Percentiles rank a stretch among this genome's conserved stretches.
Conservation (phyloP, 64 coral and sea anemone genomes). For the Platygyra sinensis region DNA sequence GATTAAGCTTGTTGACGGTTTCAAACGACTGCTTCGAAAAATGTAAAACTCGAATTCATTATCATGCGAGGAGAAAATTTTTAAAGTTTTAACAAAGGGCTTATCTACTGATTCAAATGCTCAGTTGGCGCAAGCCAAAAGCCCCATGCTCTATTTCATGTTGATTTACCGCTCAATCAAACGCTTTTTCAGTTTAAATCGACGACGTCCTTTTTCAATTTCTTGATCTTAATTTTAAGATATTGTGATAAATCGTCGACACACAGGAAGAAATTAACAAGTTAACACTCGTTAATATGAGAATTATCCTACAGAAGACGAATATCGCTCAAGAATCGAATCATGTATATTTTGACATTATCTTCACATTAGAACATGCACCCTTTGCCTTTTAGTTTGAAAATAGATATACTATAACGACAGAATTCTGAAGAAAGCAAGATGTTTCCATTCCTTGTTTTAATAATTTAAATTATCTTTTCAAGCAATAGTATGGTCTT, state of each 20-base stretch:
- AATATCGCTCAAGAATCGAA: neutral
- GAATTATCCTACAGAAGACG: neutral
- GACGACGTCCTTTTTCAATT: neutral
- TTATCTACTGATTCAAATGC: neutral
- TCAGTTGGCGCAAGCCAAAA: neutral
- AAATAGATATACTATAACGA: neutral
- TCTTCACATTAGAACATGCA: neutral
- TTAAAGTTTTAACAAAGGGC: neutral
- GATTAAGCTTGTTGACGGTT: neutral
- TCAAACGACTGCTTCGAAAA: neutral
- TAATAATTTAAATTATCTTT: neutral
- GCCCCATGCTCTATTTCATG: neutral
- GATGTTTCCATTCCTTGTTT: neutral
- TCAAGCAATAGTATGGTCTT: neutral
- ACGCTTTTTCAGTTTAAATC: neutral
- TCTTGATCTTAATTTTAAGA: no score
- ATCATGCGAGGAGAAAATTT: neutral
- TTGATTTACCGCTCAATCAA: neutral
- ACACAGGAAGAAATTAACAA: neutral
- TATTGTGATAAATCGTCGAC: no score
- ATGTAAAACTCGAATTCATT: neutral
- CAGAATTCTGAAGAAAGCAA: neutral
- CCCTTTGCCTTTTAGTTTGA: neutral
- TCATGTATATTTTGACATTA: neutral
- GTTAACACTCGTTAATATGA: neutral